Percentiles rank a stretch among this genome's conserved stretches.
phyloP scores from a whole-genome alignment of 2,888 invertebrate species.

The Eilema sororculum region DNA sequence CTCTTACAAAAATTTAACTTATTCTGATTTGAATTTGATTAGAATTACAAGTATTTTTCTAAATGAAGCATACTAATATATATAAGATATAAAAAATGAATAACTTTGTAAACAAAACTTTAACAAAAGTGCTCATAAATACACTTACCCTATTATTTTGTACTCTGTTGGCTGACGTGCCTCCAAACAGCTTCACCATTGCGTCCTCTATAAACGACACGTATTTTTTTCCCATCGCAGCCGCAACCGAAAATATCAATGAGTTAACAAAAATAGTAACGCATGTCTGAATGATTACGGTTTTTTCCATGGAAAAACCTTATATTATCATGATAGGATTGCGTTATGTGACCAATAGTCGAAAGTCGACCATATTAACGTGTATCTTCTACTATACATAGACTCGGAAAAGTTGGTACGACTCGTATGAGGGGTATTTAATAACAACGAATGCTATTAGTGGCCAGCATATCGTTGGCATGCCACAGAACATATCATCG shows the following conservation, averaged over 20 bases:
- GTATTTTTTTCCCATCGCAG: neutral
- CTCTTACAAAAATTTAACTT: no score
- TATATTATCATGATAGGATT: neutral
- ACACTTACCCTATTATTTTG: no score
- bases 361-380: neutral
- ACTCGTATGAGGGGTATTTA: no score
- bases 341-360: neutral
- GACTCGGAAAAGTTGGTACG: no score
- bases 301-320: neutral
- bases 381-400: no score
- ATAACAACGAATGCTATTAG: no score
- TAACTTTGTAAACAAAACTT: no score
- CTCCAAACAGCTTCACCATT: neutral
- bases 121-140: no score
- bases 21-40: no score
- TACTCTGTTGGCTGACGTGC: neutral
- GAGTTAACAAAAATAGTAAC: conserved; percentile 10
- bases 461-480: neutral
- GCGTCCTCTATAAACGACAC: neutral
- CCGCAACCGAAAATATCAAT: conserved; percentile 12
- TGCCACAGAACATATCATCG: neutral
- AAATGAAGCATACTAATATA: no score
- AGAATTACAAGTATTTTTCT: no score
- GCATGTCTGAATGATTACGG: neutral
- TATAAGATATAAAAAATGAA: no score